Base-by-base conservation (phyloP, 2,113 vertebrate species). In the Bubo blakistoni region DNA sequence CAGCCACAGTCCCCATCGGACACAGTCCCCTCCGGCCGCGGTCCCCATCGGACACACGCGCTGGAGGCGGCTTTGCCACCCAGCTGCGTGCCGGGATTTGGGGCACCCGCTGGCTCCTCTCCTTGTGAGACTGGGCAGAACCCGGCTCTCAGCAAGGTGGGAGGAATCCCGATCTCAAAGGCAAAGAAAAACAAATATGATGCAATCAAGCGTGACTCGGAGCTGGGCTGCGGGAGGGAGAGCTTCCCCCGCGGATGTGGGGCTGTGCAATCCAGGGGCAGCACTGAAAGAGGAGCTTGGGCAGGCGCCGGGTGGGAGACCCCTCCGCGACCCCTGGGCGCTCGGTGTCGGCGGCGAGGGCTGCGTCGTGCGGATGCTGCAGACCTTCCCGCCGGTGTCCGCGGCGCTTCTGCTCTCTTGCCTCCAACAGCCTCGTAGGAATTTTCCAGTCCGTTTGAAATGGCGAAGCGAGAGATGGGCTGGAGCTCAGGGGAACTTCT, bases 241-340 rank as follows among this genome's bases (percentile, higher is more conserved):
- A 69, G 4, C 11, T 14, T 59, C 47, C 76, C 76, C 62, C 2
- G 4, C 3, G 4, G 36, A 22, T 38, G 5, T 19, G 63, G 59
- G 74, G 74, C 65, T 38, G 36, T 7, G 38, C n/a, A 0, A 7
- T 5, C 42, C 51, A 0, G 52, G 70, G 76, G 72, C 2, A n/a
- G 81, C 30, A 1, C 78, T 7, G 5, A 4, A 24, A 16, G 44
- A 2, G 84, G 63, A 61, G 26, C 74, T 51, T 9, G 84, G 90
- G 17, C 9, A 20, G 46, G 67, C 10, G 34, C 32, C 0, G 19
- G 22, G 70, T 16, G 47, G 30, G 34, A 63, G 10, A 20, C 16
- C 1, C 42, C 21, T 26, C 57, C 27, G 0, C 0, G 8, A 2
- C 13, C 32, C 20, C 1, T 49, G 62, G 61, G 26, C 1, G 16